Evolutionary conservation across 2,888 invertebrate genomes (phyloP).

Genomic region (Drosophila mercatorum): DNA sequence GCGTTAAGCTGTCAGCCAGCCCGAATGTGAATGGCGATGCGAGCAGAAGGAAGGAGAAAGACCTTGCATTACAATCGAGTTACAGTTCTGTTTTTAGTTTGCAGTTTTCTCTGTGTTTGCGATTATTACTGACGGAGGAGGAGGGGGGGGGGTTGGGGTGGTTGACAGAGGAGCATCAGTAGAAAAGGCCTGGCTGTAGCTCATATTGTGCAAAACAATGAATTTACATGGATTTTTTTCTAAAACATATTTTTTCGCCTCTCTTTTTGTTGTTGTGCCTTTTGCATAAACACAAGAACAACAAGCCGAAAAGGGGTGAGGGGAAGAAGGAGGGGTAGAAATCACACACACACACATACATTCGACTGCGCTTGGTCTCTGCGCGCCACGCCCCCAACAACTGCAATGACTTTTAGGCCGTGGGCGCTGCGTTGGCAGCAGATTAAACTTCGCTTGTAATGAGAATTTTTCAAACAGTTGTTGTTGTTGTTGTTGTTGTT

Average conservation of each 20-base stretch:
- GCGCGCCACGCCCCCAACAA: slow-evolving; percentile 1
- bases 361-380: slow-evolving; percentile 38
- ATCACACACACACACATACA: slow-evolving; percentile 19
- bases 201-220: slow-evolving; percentile 77
- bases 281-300: slow-evolving; percentile 42
- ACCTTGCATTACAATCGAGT: slow-evolving; percentile 78
- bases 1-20: slow-evolving; percentile 4
- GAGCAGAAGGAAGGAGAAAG: slow-evolving; percentile 38
- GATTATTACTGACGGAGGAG: slow-evolving; percentile 31
- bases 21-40: slow-evolving; percentile 33
- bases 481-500: slow-evolving; percentile 34
- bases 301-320: not conserved
- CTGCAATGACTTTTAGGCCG: slow-evolving; percentile 26
- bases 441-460: slow-evolving; percentile 77
- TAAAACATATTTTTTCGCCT: slow-evolving; percentile 3
- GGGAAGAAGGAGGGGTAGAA: not conserved
- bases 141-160: not conserved
- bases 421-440: slow-evolving; percentile 59
- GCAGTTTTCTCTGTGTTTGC: slow-evolving; percentile 39
- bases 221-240: slow-evolving; percentile 62
- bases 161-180: too few relatives aligned
- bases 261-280: slow-evolving; percentile 11
- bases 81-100: slow-evolving; percentile 66
- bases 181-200: slow-evolving; percentile 1
- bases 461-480: slow-evolving; percentile 61